These are phyloP conservation scores for Pedetes capensis DNA, from an alignment of 2,113 vertebrate species.

Conservation along the genomic window DNA sequence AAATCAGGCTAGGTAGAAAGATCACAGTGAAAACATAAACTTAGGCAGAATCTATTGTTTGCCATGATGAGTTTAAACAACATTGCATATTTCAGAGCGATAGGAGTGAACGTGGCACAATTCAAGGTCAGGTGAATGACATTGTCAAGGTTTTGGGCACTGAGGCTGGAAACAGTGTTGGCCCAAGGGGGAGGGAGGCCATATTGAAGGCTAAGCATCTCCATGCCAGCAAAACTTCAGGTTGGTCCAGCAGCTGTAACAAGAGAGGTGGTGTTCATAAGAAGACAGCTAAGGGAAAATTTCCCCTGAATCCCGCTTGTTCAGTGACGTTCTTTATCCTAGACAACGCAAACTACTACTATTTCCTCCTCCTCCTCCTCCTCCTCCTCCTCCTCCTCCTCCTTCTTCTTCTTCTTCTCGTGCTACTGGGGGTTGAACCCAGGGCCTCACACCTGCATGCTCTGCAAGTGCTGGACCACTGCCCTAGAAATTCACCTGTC, in stretches of 20 bases:
- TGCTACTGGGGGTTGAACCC: too few relatives aligned
- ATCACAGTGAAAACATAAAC: background rate
- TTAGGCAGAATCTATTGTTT: background rate
- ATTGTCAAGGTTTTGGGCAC: background rate
- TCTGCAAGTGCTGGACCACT: too few relatives aligned
- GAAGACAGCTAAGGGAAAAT: background rate
- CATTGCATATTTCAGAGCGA: too few relatives aligned
- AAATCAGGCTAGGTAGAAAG: background rate
- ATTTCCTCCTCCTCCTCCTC: too few relatives aligned
- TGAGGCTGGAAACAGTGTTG: background rate
- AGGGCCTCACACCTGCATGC: too few relatives aligned
- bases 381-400: too few relatives aligned
- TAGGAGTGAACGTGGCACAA: background rate
- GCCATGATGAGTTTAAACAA: background rate
- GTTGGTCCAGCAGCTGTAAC: background rate
- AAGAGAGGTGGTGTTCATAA: background rate
- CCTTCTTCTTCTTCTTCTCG: too few relatives aligned
- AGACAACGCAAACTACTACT: too few relatives aligned
- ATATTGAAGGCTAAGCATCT: background rate
- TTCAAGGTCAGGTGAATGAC: background rate
- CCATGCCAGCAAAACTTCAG: background rate
- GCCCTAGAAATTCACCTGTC: background rate
- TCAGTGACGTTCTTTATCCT: background rate
- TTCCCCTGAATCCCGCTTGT: background rate
- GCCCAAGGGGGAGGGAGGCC: background rate